Evolutionary conservation across 2,797 vertebrate genomes (phyloP).

Genomic region (Arnoldichthys spilopterus): DNA sequence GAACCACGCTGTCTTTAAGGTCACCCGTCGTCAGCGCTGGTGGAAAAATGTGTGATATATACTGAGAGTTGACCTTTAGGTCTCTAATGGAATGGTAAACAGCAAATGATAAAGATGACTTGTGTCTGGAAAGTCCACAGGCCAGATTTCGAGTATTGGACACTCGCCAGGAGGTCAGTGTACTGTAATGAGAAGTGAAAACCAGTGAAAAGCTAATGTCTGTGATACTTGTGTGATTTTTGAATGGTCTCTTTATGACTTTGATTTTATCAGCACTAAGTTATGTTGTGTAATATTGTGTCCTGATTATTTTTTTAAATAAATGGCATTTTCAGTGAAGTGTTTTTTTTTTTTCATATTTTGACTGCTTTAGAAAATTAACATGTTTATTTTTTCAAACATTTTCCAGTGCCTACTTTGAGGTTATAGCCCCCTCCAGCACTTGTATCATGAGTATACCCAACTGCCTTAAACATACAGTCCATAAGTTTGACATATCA

Average conservation of each 20-base stretch:
- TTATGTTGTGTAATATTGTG: conserved; percentile 59
- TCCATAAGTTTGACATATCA: no score
- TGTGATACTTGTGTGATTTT: conserved; percentile 49
- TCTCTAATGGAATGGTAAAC: conserved; percentile 1
- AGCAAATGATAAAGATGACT: conserved; percentile 7
- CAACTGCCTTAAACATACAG: no score
- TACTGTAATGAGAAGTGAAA: conserved; percentile 53
- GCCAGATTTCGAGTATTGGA: conserved; percentile 4
- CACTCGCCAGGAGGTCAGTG: conserved; percentile 29
- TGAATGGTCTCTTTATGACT: conserved; percentile 38
- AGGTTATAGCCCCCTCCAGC: not conserved
- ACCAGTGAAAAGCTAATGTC: conserved; percentile 37
- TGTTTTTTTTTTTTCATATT: not conserved
- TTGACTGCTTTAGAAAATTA: no score
- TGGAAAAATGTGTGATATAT: not conserved
- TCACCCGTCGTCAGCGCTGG: conserved; percentile 6
- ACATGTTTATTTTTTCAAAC: no score
- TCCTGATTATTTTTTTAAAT: conserved; percentile 69
- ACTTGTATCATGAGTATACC: no score
- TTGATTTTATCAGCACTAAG: conserved; percentile 35
- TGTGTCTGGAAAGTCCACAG: conserved; percentile 33
- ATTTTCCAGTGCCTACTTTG: no score
- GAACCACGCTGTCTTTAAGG: conserved; percentile 6
- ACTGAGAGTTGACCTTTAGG: not conserved
- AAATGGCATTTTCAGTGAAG: conserved; percentile 58